A percentile compares a stretch with the other conserved stretches of the same genome.
Evolutionary conservation across 2,888 invertebrate genomes (phyloP).

Genomic region (Spisula solida): DNA sequence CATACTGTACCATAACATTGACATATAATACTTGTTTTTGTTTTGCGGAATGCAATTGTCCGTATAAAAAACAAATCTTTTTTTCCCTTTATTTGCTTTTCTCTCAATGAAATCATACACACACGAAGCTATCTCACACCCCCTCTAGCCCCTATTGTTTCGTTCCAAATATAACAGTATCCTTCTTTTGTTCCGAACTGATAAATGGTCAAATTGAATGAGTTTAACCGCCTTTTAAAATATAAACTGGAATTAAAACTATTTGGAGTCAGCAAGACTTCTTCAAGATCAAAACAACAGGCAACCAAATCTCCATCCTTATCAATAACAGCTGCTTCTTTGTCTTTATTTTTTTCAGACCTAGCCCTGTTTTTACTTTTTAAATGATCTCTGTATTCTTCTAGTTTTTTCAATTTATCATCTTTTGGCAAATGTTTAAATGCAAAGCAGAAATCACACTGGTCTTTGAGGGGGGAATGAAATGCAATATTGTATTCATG

Average conservation of each 20-base stretch:
- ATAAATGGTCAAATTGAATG: conserved; percentile 42
- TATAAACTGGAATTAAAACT: conserved; percentile 27
- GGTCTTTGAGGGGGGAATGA: conserved; percentile 64
- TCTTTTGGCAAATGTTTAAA: conserved; percentile 34
- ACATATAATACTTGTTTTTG: background rate
- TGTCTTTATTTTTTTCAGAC: conserved; percentile 56
- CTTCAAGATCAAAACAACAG: no score
- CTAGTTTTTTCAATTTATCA: conserved; percentile 22
- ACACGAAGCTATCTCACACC: conserved; percentile 49
- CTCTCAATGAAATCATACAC: conserved; percentile 31
- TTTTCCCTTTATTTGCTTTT: background rate
- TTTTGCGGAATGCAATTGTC: conserved; percentile 46
- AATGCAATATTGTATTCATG: conserved; percentile 61
- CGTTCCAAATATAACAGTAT: no score
- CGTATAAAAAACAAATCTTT: no score
- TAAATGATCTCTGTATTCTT: conserved; percentile 29
- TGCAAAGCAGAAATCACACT: conserved; percentile 55
- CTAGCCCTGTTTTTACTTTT: conserved; percentile 40
- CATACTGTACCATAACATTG: background rate
- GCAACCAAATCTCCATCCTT: conserved; percentile 20
- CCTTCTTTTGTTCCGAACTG: conserved; percentile 12
- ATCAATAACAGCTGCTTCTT: conserved; percentile 34
- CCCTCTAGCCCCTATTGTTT: conserved; percentile 17
- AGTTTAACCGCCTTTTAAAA: conserved; percentile 31
- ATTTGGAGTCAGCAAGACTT: conserved; percentile 40